phyloP scores from a whole-genome alignment of 1,140 invertebrate genomes.

The Branchinecta lynchi region DNA sequence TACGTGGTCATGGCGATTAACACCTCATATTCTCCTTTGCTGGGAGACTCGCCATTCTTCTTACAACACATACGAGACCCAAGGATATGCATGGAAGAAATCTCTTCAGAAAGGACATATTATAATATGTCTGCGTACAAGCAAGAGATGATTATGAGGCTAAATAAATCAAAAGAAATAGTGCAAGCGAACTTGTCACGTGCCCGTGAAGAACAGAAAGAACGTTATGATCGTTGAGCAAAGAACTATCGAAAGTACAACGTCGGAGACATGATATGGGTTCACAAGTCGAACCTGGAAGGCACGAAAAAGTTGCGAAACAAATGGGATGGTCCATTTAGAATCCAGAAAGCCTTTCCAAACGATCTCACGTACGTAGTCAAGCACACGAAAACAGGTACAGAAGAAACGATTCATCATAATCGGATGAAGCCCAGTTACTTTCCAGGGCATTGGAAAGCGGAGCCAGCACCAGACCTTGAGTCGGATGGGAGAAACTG shows the following conservation, averaged over 20 bases:
- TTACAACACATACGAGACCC: background rate
- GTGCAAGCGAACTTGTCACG: background rate
- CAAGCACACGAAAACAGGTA: background rate
- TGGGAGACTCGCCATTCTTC: background rate
- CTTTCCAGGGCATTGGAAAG: background rate
- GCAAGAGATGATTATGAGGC: background rate
- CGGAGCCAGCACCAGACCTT: too few relatives aligned
- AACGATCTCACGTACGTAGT: background rate
- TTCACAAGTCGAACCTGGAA: background rate
- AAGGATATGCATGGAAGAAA: background rate
- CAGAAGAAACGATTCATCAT: background rate
- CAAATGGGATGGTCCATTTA: background rate
- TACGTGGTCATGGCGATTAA: background rate
- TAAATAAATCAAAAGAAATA: background rate
- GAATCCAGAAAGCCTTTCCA: background rate
- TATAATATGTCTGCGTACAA: background rate
- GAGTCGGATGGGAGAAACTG: too few relatives aligned
- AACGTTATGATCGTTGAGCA: background rate
- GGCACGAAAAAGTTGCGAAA: background rate
- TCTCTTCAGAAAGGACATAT: background rate
- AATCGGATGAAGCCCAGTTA: background rate
- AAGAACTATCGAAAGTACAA: background rate
- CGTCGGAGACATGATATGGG: background rate
- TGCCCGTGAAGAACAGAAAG: background rate
- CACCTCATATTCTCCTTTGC: background rate